A percentile compares a stretch with the other conserved stretches of the same genome.
Evolutionary conservation across 2,797 vertebrate genomes (phyloP).

Genomic region (Sus cebifrons): DNA sequence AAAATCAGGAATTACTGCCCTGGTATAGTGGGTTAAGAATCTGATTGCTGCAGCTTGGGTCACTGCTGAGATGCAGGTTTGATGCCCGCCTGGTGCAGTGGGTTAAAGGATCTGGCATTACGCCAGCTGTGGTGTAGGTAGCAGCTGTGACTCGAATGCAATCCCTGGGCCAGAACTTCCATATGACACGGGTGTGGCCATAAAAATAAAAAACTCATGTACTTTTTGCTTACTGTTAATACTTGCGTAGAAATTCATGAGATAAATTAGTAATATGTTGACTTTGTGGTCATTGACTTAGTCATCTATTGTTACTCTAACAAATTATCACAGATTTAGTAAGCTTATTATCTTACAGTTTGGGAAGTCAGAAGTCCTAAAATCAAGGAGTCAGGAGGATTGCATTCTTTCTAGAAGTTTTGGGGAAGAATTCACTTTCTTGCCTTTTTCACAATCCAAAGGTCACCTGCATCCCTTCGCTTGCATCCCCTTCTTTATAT

Average conservation of each 20-base stretch:
- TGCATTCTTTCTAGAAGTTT: neutral
- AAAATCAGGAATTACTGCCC: no score
- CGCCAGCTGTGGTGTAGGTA: no score
- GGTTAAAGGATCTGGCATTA: no score
- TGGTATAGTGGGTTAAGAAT: no score
- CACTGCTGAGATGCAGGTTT: no score
- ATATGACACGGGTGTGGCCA: no score
- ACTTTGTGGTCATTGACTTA: neutral
- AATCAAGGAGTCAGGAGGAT: neutral
- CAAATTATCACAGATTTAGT: constrained; percentile 25
- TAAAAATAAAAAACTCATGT: neutral
- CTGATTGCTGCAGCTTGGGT: no score
- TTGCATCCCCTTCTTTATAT: neutral
- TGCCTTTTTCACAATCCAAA: neutral
- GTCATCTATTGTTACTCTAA: neutral
- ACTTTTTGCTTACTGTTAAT: constrained; percentile 18
- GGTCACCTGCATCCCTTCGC: neutral
- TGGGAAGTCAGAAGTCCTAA: neutral
- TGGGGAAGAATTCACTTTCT: neutral
- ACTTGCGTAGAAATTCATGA: neutral
- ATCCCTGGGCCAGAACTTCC: no score
- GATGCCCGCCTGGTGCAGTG: no score
- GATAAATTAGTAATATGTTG: neutral
- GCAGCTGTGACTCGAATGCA: no score
- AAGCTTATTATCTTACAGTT: neutral